Evolutionary conservation across 2,797 vertebrate species (phyloP), one percentile per base, ranked within the genome.

Genomic region (Pteropus rufus): DNA sequence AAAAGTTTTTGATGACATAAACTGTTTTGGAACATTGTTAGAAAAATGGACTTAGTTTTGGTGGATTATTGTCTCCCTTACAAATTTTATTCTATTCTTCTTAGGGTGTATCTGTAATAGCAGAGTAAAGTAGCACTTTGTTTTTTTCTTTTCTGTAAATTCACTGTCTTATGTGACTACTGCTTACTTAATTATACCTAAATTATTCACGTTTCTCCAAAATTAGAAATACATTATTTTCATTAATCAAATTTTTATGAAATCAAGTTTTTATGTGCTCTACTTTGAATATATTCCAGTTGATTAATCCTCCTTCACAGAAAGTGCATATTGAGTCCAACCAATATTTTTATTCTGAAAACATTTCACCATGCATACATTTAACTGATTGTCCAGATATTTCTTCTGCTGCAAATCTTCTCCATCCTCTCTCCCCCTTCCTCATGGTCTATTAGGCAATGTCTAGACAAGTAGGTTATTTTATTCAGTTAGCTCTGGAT

Each of bases 391-490:
- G 60, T 72, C 65, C 96, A 96, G 96, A 97, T 95, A 94, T 89
- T 98, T 94, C 70, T 95, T 69, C 67, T 95, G 93, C 95, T 97
- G 21, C 46, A 92, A 97, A 95, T 73, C 49, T 93, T 87, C 34
- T 29, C 44, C 1, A 0, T 60, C 34, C 69, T 75, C 18, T 36
- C 21, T 4, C 5, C 31, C 95, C 41, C 90, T 97, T 70, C 44
- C 95, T 69, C 89, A 91, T 65, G 69, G 62, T 77, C 73, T 96
- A 97, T 98, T 98, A 98, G 97, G 87, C 97, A 98, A 98, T 89
- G 97, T 98, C 98, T 98, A 98, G 98, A 98, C 98, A 96, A 89
- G 92, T 70, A 76, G 83, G 39, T 44, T 97, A 96, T 97, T 95
- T 95, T 96, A 41, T 69, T 77, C 81, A 64, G 46, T 62, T 96